Percentiles rank a stretch among this genome's conserved stretches.
Evolutionary conservation across 2,888 invertebrate species (phyloP).

Genomic region (Phytoseiulus persimilis): DNA sequence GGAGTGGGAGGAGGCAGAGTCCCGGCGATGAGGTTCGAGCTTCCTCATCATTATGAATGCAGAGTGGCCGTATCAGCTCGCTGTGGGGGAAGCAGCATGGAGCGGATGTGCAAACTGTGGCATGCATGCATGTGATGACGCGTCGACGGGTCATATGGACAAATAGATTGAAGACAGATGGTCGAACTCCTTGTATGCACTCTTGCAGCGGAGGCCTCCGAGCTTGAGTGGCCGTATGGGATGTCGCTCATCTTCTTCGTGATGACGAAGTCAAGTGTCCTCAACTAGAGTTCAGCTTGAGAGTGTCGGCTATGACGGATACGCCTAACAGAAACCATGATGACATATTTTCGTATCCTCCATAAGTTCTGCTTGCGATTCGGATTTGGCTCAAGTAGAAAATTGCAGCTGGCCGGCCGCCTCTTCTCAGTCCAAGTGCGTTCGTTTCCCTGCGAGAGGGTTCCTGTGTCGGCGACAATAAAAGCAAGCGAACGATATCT

Average conservation of each 20-base stretch:
- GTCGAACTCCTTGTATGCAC: too few species aligned
- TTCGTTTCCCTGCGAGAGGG: background rate
- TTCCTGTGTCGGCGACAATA: background rate
- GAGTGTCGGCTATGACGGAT: background rate
- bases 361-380: background rate
- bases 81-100: background rate
- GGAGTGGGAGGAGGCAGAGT: background rate
- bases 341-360: background rate
- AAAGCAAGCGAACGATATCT: background rate
- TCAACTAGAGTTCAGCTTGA: background rate
- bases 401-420: background rate
- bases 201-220: background rate
- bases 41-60: background rate
- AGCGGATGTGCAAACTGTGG: background rate
- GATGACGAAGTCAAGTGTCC: background rate
- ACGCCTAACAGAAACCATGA: background rate
- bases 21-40: background rate
- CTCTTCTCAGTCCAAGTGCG: background rate
- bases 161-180: background rate
- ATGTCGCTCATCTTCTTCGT: background rate
- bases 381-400: background rate
- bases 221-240: background rate
- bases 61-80: background rate
- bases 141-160: background rate
- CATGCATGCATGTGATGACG: background rate